Evolutionary conservation across 2,888 invertebrate species (phyloP).

Genomic region (Ochropleura plecta): DNA sequence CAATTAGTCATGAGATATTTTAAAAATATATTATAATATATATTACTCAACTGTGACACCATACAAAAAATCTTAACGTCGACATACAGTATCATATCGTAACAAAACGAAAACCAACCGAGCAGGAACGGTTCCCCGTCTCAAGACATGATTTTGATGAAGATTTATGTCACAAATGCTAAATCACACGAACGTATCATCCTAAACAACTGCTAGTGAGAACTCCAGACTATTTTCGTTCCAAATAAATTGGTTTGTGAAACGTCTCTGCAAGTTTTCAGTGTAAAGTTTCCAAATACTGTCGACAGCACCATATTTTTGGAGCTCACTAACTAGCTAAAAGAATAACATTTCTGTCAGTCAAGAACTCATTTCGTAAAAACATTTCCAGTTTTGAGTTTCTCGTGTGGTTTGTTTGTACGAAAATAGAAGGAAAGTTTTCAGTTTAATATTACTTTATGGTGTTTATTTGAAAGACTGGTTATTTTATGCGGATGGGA

Average conservation of each 20-base stretch:
- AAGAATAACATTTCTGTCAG: conserved; percentile 84
- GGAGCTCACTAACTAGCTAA: conserved; percentile 77
- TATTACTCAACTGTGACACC: neutral
- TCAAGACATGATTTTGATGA: conserved; percentile 77
- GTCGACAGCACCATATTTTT: conserved; percentile 84
- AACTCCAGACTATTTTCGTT: conserved; percentile 77
- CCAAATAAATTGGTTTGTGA: conserved; percentile 78
- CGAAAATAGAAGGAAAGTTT: conserved; percentile 68
- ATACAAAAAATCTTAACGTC: neutral
- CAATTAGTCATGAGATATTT: too few species aligned
- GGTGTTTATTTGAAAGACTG: conserved; percentile 48
- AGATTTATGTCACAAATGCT: conserved; percentile 82
- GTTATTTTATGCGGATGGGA: neutral
- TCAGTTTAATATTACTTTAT: conserved; percentile 49
- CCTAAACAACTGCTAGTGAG: conserved; percentile 73
- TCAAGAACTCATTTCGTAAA: conserved; percentile 82
- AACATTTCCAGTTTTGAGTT: conserved; percentile 73
- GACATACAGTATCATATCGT: conserved; percentile 19
- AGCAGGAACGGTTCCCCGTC: conserved; percentile 48
- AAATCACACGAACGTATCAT: conserved; percentile 80
- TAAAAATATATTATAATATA: neutral
- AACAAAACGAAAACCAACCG: conserved; percentile 42
- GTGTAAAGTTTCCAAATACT: conserved; percentile 83
- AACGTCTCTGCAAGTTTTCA: conserved; percentile 82
- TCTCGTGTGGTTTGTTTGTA: conserved; percentile 64